A percentile compares a stretch with the other conserved stretches of the same genome.
Conservation (phyloP, 2,113 vertebrate species). For the Lontra canadensis region DNA sequence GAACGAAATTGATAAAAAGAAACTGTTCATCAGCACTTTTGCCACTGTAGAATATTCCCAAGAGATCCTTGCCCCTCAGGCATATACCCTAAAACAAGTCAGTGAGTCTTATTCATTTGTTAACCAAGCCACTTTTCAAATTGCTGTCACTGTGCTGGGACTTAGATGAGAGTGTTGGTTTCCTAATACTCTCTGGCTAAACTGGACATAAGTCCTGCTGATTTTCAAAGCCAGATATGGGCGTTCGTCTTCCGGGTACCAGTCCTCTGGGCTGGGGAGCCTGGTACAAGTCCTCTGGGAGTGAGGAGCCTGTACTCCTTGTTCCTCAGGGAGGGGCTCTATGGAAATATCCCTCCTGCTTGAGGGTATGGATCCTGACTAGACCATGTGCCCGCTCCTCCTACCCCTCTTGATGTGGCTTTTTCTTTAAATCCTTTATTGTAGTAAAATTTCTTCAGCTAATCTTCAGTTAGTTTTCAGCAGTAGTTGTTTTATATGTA, state of each 20-base stretch:
- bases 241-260: background rate
- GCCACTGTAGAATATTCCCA: background rate
- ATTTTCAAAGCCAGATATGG: background rate
- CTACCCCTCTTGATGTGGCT: background rate
- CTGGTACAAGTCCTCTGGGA: background rate
- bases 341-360: background rate
- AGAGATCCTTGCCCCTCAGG: background rate
- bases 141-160: background rate
- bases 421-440: background rate
- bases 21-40: background rate
- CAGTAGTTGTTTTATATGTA: background rate
- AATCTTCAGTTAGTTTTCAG: background rate
- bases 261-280: background rate
- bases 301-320: no score
- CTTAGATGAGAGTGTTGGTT: background rate
- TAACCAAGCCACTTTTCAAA: background rate
- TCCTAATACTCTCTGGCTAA: background rate
- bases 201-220: background rate
- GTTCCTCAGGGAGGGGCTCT: background rate
- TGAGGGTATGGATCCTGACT: background rate
- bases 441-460: background rate
- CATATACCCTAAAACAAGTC: background rate
- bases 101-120: background rate
- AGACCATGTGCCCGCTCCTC: background rate
- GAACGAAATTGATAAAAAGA: background rate